Evolutionary conservation across 2,797 vertebrate genomes (phyloP).

Genomic region (Onychomys arenicola): DNA sequence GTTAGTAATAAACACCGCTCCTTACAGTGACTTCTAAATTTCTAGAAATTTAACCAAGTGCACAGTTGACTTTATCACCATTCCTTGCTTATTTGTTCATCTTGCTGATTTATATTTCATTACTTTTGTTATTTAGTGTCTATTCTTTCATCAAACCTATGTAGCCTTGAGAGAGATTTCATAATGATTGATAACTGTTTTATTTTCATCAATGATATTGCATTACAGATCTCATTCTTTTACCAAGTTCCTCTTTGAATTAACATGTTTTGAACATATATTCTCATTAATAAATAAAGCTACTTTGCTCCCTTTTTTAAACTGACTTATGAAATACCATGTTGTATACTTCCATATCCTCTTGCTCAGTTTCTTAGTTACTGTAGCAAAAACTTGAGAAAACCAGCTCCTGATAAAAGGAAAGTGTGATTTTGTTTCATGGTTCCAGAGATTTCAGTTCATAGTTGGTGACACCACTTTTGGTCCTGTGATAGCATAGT

Average conservation of each 20-base stretch:
- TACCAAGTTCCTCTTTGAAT: background rate
- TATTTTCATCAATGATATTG: background rate
- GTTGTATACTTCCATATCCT: background rate
- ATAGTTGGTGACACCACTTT: background rate
- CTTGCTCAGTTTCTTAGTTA: background rate
- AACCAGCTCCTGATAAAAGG: background rate
- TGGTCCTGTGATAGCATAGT: no score
- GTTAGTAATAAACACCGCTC: background rate
- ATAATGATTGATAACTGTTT: background rate
- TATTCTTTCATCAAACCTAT: background rate
- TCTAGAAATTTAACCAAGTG: constrained; percentile 1
- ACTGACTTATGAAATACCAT: background rate
- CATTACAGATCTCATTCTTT: background rate
- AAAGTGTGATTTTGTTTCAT: background rate
- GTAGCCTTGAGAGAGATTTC: background rate
- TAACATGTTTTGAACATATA: background rate
- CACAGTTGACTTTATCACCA: background rate
- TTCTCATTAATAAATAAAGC: background rate
- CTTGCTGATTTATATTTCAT: background rate
- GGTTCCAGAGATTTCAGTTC: background rate
- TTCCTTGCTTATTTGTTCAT: background rate
- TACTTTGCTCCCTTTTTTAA: constrained; percentile 7
- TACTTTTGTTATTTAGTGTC: background rate
- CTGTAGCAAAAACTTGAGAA: background rate
- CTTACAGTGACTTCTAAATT: background rate